Evolutionary conservation across 2,113 vertebrate genomes (phyloP).

Genomic region (Callaeas wilsoni): DNA sequence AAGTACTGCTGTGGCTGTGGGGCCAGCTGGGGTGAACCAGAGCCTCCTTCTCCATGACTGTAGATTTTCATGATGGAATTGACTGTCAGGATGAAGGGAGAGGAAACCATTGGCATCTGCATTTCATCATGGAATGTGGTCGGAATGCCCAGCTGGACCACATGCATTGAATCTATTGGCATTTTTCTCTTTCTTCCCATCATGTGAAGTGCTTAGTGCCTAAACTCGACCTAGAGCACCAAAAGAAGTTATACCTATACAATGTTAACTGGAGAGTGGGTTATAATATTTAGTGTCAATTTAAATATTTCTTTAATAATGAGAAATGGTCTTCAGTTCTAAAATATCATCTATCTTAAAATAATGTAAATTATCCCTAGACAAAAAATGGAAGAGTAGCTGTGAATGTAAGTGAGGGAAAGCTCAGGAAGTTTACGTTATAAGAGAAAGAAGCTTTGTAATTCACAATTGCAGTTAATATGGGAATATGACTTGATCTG

Average conservation of each 20-base stretch:
- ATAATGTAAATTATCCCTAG: not conserved
- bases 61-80: not conserved
- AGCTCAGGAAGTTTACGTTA: not conserved
- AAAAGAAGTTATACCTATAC: not conserved
- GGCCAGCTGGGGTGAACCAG: not conserved
- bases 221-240: not conserved
- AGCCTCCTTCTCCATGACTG: not conserved
- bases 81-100: not conserved
- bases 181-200: not conserved
- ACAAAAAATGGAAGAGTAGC: not conserved
- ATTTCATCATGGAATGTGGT: not conserved
- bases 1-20: not conserved
- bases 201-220: not conserved
- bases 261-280: not conserved
- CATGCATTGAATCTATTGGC: not conserved
- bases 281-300: not conserved
- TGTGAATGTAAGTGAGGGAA: not conserved
- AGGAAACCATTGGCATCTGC: not conserved
- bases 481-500: not conserved
- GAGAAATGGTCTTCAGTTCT: not conserved
- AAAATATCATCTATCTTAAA: not conserved
- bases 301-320: not conserved
- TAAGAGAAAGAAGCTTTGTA: not conserved
- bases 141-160: not conserved
- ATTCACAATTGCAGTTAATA: not conserved